phyloP scores from a whole-genome alignment of 2,888 invertebrate species.

The Rhamnusium bicolor region DNA sequence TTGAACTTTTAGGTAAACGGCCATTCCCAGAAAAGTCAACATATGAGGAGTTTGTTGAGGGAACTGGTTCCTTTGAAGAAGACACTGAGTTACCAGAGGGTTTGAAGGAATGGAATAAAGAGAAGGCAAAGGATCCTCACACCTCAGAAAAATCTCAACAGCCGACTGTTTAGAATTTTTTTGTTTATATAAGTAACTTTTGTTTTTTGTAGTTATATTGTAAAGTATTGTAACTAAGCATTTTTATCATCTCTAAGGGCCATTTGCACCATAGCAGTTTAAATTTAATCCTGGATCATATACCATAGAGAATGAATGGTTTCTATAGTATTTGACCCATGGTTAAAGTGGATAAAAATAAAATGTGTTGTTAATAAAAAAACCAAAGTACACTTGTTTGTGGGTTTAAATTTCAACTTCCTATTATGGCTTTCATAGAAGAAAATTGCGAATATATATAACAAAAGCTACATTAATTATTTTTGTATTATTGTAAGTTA shows the following conservation, averaged over 20 bases:
- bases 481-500: too few species aligned
- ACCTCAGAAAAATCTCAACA: slow-evolving; percentile 12
- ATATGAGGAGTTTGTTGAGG: slow-evolving; percentile 99
- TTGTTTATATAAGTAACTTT: not conserved
- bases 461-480: too few species aligned
- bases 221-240: slow-evolving; percentile 38
- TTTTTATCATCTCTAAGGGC: slow-evolving; percentile 29
- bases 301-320: too few species aligned
- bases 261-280: too few species aligned
- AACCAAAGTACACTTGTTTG: too few species aligned
- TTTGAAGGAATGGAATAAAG: slow-evolving; percentile 94
- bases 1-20: slow-evolving; percentile 92
- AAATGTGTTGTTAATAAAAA: too few species aligned
- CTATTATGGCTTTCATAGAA: too few species aligned
- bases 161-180: slow-evolving; percentile 14
- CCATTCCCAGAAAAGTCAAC: slow-evolving; percentile 99
- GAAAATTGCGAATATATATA: too few species aligned
- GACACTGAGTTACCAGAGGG: slow-evolving; percentile 96
- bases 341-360: too few species aligned
- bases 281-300: too few species aligned
- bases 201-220: slow-evolving; percentile 24
- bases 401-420: too few species aligned
- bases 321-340: too few species aligned
- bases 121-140: slow-evolving; percentile 63
- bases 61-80: slow-evolving; percentile 98